Percentiles rank a stretch among this genome's conserved stretches.
These are phyloP conservation scores for Sylvilagus bachmani DNA, from an alignment of 2,113 vertebrate species.

Conservation along the genomic window DNA sequence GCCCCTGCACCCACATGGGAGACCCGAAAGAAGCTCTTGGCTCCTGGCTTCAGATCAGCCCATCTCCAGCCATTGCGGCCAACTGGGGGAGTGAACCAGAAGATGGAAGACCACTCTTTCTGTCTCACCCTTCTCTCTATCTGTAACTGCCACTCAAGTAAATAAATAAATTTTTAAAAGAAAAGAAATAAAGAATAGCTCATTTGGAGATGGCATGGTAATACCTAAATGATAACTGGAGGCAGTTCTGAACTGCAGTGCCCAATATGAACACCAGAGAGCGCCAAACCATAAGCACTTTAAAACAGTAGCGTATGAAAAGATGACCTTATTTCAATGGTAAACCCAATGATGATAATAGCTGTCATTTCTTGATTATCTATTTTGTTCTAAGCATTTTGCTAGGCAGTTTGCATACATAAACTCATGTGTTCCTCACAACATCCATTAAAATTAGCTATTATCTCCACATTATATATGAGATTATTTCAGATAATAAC, in stretches of 20 bases:
- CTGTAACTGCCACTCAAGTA: too few relatives aligned
- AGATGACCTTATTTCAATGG: not conserved
- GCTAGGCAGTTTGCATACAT: slow-evolving; percentile 19
- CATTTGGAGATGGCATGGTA: not conserved
- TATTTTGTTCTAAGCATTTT: slow-evolving; percentile 45
- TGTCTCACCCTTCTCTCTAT: too few relatives aligned
- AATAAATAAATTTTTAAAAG: too few relatives aligned
- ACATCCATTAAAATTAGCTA: slow-evolving; percentile 23
- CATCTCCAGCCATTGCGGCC: too few relatives aligned
- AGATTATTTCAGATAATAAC: slow-evolving; percentile 24
- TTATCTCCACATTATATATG: slow-evolving; percentile 5
- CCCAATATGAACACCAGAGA: slow-evolving; percentile 80
- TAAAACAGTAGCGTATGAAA: not conserved
- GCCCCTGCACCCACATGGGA: too few relatives aligned
- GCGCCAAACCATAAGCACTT: slow-evolving; percentile 70
- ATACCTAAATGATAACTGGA: not conserved
- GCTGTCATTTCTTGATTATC: slow-evolving; percentile 57
- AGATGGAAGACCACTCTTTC: too few relatives aligned
- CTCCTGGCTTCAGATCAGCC: too few relatives aligned
- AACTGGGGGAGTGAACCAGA: too few relatives aligned
- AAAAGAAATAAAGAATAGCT: not conserved
- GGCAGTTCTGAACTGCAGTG: slow-evolving; percentile 56
- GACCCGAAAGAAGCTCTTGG: too few relatives aligned
- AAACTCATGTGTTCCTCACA: slow-evolving; percentile 35
- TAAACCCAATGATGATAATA: slow-evolving; percentile 7